Conservation (phyloP, 2,888 invertebrate genomes). For the Mesorhabditis belari region DNA sequence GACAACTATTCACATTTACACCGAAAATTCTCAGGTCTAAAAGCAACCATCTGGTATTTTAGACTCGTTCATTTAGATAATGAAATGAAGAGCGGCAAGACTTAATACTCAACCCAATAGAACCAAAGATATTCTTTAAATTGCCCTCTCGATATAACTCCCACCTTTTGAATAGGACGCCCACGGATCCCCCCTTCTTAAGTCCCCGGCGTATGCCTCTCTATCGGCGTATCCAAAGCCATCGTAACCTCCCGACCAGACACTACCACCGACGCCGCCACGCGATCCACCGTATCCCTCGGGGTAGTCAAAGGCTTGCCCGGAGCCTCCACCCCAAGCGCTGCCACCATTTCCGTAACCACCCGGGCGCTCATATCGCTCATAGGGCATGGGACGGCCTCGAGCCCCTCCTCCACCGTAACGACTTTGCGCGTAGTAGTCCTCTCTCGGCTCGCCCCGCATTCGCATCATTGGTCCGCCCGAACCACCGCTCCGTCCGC, state of each 20-base stretch:
- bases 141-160: no score
- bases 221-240: not conserved
- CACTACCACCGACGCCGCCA: not conserved
- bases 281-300: constrained; percentile 6
- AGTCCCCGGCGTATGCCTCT: not conserved
- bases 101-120: no score
- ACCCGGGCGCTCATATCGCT: not conserved
- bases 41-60: no score
- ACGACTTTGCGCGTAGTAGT: constrained; percentile 3
- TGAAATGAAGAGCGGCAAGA: no score
- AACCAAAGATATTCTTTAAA: no score
- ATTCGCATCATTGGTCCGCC: constrained; percentile 12
- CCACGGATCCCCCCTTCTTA: not conserved
- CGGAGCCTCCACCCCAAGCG: constrained; percentile 5
- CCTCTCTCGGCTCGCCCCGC: constrained; percentile 1
- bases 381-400: constrained; percentile 2
- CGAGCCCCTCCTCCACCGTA: constrained; percentile 3
- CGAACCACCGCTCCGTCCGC: not conserved
- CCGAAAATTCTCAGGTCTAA: no score
- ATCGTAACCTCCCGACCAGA: not conserved
- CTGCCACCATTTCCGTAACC: not conserved
- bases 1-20: no score
- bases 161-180: no score
- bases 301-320: constrained; percentile 3
- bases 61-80: no score